Conservation (phyloP, 2,113 vertebrate genomes). For the Brachypodius melanocephalos region DNA sequence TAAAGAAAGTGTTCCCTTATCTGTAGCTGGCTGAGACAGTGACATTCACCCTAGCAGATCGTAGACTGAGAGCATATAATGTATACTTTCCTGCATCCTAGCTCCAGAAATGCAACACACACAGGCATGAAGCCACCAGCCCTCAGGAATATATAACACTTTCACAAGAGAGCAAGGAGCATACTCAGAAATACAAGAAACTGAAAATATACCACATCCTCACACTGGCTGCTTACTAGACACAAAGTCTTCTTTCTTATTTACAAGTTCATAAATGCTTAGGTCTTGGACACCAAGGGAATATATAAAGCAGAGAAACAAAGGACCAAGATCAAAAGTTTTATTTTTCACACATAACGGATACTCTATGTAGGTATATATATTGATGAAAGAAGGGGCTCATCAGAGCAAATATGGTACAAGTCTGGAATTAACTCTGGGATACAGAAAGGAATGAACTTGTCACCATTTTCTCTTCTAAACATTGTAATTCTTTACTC, state of each 20-base stretch:
- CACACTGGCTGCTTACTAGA: neutral
- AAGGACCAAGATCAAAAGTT: neutral
- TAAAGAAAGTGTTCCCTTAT: neutral
- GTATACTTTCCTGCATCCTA: neutral
- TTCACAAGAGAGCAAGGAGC: neutral
- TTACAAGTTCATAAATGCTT: neutral
- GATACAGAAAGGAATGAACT: neutral
- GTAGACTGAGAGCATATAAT: neutral
- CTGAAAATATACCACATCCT: neutral
- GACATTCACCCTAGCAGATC: neutral
- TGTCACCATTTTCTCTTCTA: neutral
- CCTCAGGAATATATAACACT: neutral
- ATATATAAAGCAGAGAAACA: neutral
- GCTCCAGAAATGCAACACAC: neutral
- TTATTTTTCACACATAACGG: neutral
- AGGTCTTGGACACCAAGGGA: neutral
- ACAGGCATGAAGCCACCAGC: neutral
- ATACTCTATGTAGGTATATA: neutral
- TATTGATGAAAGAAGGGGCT: neutral
- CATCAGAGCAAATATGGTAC: neutral
- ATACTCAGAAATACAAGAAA: neutral
- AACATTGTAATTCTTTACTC: neutral
- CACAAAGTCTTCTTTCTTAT: neutral
- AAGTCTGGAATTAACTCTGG: neutral
- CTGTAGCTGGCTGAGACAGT: neutral